Evolutionary conservation across 2,888 invertebrate species (phyloP).

Genomic region (Plagiodera versicolora): DNA sequence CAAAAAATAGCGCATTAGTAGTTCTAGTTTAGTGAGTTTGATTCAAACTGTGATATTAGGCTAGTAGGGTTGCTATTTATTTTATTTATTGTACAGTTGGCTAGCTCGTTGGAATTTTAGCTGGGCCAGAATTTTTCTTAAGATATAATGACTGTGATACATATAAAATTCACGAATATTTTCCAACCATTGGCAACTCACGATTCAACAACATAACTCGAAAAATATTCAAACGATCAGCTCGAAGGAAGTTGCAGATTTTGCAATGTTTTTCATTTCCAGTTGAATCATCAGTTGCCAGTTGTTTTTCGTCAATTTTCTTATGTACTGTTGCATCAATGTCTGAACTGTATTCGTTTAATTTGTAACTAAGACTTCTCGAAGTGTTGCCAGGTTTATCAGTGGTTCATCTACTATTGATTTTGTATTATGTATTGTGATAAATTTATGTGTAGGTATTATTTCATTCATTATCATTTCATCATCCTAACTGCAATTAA

Average conservation of each 20-base stretch:
- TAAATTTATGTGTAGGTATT: conserved; percentile 21
- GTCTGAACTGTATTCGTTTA: conserved; percentile 1
- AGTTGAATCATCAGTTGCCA: too few species aligned
- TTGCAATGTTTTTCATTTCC: too few species aligned
- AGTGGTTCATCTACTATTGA: conserved; percentile 10
- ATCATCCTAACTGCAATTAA: conserved; percentile 9
- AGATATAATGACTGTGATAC: too few species aligned
- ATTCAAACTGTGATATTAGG: conserved; percentile 26
- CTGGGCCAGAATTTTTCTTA: too few species aligned
- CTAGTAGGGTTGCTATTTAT: conserved; percentile 15
- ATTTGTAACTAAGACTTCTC: not conserved
- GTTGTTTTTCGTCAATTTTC: too few species aligned
- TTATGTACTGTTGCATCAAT: too few species aligned
- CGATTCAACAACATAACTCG: too few species aligned
- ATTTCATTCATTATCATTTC: conserved; percentile 16
- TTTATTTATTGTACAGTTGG: conserved; percentile 28
- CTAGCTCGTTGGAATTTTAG: too few species aligned
- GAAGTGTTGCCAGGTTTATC: not conserved
- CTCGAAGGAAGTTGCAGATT: too few species aligned
- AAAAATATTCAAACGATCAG: too few species aligned
- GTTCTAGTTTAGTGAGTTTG: not conserved
- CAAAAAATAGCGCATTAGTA: conserved; percentile 11
- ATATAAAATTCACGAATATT: too few species aligned
- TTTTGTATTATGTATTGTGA: conserved; percentile 31
- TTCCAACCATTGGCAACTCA: too few species aligned